phyloP scores from a whole-genome alignment of 2,113 vertebrate species.

The Egretta garzetta region DNA sequence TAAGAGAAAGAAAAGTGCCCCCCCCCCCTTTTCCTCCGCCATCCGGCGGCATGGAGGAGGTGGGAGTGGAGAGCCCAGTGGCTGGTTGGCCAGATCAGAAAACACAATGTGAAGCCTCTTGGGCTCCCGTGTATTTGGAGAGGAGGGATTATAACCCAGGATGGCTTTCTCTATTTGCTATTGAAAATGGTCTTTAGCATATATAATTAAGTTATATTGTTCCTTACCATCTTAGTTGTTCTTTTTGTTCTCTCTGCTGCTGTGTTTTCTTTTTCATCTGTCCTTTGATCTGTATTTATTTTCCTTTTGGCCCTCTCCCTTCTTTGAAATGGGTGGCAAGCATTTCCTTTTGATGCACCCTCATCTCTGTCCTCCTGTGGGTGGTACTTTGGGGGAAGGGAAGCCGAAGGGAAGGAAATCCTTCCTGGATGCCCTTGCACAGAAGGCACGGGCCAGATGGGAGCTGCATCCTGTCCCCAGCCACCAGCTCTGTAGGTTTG shows the following conservation, averaged over 20 bases:
- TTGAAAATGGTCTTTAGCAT: background rate
- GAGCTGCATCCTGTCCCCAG: background rate
- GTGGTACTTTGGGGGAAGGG: background rate
- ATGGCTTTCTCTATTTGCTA: background rate
- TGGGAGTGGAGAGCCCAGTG: background rate
- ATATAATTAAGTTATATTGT: background rate
- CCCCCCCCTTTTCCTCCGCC: background rate
- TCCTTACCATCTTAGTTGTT: background rate
- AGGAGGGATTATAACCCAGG: background rate
- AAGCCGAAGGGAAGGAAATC: background rate
- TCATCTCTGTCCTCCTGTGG: background rate
- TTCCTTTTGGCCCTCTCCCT: background rate
- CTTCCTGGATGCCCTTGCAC: background rate
- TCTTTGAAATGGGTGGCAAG: background rate
- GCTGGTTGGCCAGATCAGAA: background rate
- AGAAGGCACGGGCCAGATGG: background rate
- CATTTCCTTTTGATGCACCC: background rate
- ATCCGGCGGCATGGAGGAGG: accelerated
- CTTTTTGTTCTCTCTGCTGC: background rate
- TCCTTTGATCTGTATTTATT: background rate
- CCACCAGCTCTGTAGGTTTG: background rate
- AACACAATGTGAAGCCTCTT: background rate
- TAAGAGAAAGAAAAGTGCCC: background rate
- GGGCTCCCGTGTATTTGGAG: background rate
- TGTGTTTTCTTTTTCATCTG: background rate